Evolutionary conservation across 2,113 vertebrate species (phyloP).

Genomic region (Trichechus manatus): DNA sequence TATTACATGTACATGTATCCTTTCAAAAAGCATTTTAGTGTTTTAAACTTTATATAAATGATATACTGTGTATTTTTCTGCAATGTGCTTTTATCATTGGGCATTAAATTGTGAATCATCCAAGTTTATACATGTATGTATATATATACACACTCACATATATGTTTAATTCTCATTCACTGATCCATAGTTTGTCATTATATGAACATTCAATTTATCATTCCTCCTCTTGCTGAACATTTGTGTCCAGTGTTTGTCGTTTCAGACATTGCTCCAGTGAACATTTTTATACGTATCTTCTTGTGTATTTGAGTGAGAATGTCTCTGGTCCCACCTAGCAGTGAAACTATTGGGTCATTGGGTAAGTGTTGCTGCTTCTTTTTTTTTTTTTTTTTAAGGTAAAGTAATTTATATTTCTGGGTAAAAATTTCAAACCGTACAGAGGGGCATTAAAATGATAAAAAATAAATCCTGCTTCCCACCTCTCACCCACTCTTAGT

Average conservation of each 20-base stretch:
- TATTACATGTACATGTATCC: neutral
- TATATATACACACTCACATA: neutral
- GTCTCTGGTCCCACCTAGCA: neutral
- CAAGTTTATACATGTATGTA: neutral
- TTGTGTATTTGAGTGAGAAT: neutral
- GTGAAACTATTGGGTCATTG: neutral
- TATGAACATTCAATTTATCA: neutral
- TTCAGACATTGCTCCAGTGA: neutral
- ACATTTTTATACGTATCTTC: neutral
- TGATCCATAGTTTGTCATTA: neutral
- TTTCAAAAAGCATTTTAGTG: neutral
- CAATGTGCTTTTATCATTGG: neutral
- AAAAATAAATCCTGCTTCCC: neutral
- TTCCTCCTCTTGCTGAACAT: neutral
- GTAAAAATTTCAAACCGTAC: too few species aligned
- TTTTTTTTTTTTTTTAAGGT: neutral
- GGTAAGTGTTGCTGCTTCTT: neutral
- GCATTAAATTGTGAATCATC: neutral
- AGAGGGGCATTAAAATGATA: too few species aligned
- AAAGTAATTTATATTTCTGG: too few species aligned
- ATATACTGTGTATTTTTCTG: neutral
- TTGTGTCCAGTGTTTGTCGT: slow-evolving; percentile 13
- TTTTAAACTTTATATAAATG: slow-evolving; percentile 11
- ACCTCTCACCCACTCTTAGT: neutral
- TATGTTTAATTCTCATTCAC: neutral